A percentile compares a stretch with the other conserved stretches of the same genome.
phyloP scores from a whole-genome alignment of 37 sponge, comb jelly and placozoan genomes.

The Dysidea cf. avara region DNA sequence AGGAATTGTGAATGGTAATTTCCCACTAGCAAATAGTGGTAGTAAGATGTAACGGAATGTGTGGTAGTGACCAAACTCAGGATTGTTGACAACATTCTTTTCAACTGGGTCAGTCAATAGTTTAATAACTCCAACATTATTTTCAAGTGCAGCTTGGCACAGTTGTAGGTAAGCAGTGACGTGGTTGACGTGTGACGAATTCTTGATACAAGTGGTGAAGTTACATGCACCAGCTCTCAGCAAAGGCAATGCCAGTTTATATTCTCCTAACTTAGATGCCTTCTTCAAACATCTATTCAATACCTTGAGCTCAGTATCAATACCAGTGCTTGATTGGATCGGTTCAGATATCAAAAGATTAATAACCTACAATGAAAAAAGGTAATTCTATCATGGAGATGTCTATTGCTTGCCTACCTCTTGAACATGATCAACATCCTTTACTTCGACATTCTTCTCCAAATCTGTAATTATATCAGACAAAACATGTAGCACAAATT shows the following conservation, averaged over 20 bases:
- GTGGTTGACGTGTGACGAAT: constrained; percentile 38
- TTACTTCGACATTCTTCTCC: too few relatives aligned
- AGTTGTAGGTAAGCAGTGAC: constrained; percentile 53
- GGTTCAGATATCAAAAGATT: too few relatives aligned
- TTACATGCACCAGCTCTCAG: constrained; percentile 49
- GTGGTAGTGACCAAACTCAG: constrained; percentile 9
- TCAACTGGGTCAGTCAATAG: constrained; percentile 34
- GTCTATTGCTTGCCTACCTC: too few relatives aligned
- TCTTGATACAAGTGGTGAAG: constrained; percentile 51
- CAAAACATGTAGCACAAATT: too few relatives aligned
- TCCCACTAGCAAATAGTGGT: constrained; percentile 55
- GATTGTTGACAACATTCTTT: constrained; percentile 1
- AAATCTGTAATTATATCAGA: too few relatives aligned
- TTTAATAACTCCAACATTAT: constrained; percentile 37
- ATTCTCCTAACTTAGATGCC: constrained; percentile 38
- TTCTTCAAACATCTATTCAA: constrained; percentile 30
- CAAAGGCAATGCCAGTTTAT: constrained; percentile 31
- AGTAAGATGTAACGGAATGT: constrained; percentile 18
- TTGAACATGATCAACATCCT: too few relatives aligned
- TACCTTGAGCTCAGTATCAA: neutral
- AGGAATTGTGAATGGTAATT: constrained; percentile 20
- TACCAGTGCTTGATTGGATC: too few relatives aligned
- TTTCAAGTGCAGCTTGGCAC: constrained; percentile 53
- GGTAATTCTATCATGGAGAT: too few relatives aligned
- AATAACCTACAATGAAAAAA: too few relatives aligned